A percentile compares a stretch with the other conserved stretches of the same genome.
Conservation (phyloP, 2,797 vertebrate species). For the Typhlichthys subterraneus region DNA sequence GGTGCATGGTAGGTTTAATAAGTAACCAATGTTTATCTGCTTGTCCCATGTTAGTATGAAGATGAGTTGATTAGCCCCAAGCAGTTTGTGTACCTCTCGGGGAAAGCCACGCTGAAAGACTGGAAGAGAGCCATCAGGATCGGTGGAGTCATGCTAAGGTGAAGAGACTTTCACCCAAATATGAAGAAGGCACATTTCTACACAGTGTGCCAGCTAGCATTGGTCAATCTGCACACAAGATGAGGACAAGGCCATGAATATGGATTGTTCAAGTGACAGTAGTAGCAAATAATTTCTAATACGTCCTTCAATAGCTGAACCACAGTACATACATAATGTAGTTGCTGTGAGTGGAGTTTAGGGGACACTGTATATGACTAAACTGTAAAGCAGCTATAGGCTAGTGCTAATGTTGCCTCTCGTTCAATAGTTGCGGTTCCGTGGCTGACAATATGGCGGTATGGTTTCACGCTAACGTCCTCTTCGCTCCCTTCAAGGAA, state of each 20-base stretch:
- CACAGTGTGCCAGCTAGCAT: no score
- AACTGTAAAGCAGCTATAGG: no score
- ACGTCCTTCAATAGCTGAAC: no score
- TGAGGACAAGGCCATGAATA: neutral
- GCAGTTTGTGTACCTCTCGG: slow-evolving; percentile 97
- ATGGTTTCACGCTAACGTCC: neutral
- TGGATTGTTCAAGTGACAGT: neutral
- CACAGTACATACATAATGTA: no score
- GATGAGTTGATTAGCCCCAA: slow-evolving; percentile 97
- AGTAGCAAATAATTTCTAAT: no score
- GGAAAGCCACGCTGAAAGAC: slow-evolving; percentile 97
- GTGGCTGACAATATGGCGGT: neutral
- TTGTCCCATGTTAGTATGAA: slow-evolving; percentile 82
- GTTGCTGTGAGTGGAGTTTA: no score
- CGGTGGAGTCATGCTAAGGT: slow-evolving; percentile 97
- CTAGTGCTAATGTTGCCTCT: no score
- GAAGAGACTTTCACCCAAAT: slow-evolving; percentile 26
- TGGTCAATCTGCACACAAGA: no score
- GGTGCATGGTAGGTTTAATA: no score
- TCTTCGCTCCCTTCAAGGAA: slow-evolving; percentile 79
- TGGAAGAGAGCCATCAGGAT: slow-evolving; percentile 99
- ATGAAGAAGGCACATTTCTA: neutral
- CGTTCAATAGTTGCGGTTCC: no score
- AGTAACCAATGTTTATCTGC: no score
- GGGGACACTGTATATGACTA: no score